Conservation (phyloP, 2,797 vertebrate genomes). For the Hapalemur alaotrensis region DNA sequence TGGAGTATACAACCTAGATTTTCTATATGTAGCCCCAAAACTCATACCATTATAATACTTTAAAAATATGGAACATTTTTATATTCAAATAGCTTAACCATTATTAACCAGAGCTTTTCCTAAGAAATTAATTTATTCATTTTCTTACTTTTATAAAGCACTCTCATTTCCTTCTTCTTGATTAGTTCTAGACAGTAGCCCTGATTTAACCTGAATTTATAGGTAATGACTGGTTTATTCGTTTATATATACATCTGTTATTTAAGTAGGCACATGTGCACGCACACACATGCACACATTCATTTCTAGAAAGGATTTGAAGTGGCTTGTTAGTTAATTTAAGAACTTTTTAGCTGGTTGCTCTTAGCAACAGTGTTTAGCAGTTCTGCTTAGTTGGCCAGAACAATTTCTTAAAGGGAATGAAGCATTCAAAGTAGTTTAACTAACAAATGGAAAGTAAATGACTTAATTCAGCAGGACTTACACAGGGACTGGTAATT, state of each 20-base stretch:
- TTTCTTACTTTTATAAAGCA: neutral
- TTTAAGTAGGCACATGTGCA: neutral
- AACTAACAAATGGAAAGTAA: conserved; percentile 55
- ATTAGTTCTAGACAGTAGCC: neutral
- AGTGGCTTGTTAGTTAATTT: conserved; percentile 66
- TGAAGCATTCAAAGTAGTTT: conserved; percentile 37
- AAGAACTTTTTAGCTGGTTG: conserved; percentile 66
- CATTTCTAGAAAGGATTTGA: conserved; percentile 48
- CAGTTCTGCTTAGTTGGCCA: conserved; percentile 46
- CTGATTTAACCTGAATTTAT: neutral
- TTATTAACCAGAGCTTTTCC: neutral
- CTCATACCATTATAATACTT: neutral
- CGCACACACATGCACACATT: neutral
- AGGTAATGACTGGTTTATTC: neutral
- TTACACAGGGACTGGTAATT: neutral
- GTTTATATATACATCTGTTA: neutral
- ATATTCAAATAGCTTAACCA: neutral
- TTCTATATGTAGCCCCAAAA: neutral
- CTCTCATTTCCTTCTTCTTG: neutral
- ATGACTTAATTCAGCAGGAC: conserved; percentile 26
- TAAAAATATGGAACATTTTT: neutral
- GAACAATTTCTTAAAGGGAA: conserved; percentile 59
- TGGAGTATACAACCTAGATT: neutral
- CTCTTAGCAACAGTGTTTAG: conserved; percentile 69
- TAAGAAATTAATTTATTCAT: neutral